Evolutionary conservation across 2,888 invertebrate species (phyloP).

Genomic region (Himalopsyche tibetana): DNA sequence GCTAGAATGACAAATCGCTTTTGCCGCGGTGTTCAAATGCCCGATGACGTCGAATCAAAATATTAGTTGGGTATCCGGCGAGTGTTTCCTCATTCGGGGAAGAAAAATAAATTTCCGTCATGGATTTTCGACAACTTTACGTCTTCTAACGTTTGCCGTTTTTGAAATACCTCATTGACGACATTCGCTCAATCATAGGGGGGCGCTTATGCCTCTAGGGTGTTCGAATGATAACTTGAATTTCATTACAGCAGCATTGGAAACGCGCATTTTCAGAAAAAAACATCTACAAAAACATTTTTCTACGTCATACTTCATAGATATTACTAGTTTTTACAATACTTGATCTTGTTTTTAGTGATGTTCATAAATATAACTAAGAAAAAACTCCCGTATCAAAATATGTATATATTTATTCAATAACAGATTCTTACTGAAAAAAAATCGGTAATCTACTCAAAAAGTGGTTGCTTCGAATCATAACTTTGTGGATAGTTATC

Average conservation of each 20-base stretch:
- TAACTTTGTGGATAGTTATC: no score
- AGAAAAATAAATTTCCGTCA: conserved; percentile 18
- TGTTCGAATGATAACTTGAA: conserved; percentile 58
- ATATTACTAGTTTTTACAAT: neutral
- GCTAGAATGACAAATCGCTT: conserved; percentile 40
- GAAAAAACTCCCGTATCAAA: no score
- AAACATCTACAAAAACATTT: conserved; percentile 14
- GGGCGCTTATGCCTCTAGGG: conserved; percentile 40
- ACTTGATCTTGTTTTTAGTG: neutral
- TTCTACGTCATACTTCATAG: neutral
- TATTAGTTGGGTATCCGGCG: conserved; percentile 38
- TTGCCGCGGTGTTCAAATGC: conserved; percentile 11
- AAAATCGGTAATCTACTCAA: no score
- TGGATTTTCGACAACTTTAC: conserved; percentile 51
- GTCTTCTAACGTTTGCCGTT: conserved; percentile 56
- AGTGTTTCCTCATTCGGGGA: conserved; percentile 23
- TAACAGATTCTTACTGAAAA: no score
- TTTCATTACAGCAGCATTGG: conserved; percentile 55
- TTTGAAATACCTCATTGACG: conserved; percentile 59
- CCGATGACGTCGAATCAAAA: conserved; percentile 38
- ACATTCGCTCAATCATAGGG: conserved; percentile 62
- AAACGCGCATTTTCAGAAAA: neutral
- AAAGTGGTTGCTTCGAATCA: no score
- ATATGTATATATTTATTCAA: no score
- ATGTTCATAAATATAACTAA: no score